These are phyloP conservation scores for Lissocephala sabroskyi DNA, from an alignment of 2,888 invertebrate genomes.

Conservation along the genomic window DNA sequence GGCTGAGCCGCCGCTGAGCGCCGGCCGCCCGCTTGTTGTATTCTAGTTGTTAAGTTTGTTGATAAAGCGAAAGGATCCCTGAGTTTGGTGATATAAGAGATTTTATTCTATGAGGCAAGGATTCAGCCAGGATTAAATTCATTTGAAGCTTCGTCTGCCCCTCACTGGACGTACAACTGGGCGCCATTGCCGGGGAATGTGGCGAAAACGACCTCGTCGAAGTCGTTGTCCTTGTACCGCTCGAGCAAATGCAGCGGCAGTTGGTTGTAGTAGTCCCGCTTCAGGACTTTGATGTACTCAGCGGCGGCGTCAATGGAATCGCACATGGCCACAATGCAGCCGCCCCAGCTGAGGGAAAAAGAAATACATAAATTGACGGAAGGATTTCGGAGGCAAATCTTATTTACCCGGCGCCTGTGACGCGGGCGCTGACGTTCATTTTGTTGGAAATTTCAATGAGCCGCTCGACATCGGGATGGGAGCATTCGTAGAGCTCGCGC, in stretches of 20 bases:
- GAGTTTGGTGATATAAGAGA: too few relatives aligned
- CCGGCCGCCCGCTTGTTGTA: constrained; percentile 40
- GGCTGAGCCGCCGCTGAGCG: constrained; percentile 59
- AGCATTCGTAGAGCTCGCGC: constrained; percentile 90
- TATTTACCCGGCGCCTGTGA: constrained; percentile 92
- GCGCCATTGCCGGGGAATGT: constrained; percentile 74
- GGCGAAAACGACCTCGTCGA: constrained; percentile 79
- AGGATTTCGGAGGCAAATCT: not conserved
- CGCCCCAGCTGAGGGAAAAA: constrained; percentile 85
- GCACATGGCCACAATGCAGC: constrained; percentile 87
- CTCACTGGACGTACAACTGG: constrained; percentile 54
- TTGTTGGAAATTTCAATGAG: constrained; percentile 83
- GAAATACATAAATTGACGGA: not conserved
- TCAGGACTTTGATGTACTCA: constrained; percentile 80
- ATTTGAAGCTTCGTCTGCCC: too few relatives aligned
- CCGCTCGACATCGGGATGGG: constrained; percentile 88
- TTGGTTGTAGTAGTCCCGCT: constrained; percentile 80
- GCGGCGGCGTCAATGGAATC: constrained; percentile 76
- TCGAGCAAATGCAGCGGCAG: constrained; percentile 71
- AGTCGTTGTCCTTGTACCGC: constrained; percentile 72
- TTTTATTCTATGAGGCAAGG: constrained; percentile 17
- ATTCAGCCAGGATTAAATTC: constrained; percentile 25
- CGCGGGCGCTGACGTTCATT: constrained; percentile 84
- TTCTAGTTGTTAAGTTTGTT: constrained; percentile 49
- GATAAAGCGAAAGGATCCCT: constrained; percentile 33